These are phyloP conservation scores for Centruroides sculpturatus DNA, from an alignment of 1,140 invertebrate genomes.

Conservation along the genomic window DNA sequence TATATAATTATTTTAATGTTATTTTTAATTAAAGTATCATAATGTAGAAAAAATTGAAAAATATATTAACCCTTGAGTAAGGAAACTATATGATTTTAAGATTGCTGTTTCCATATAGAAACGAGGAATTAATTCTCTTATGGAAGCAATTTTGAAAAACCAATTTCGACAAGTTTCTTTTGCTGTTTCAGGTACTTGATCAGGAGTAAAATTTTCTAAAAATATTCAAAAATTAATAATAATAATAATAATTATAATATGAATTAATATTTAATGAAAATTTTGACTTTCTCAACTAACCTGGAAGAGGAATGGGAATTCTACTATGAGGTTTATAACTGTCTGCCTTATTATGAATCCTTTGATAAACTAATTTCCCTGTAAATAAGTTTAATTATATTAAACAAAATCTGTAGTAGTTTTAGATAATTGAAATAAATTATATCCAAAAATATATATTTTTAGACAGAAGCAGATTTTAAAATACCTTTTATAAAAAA, in stretches of 20 bases:
- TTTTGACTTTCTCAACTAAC: conserved; percentile 27
- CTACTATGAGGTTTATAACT: conserved; percentile 42
- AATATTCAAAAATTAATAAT: conserved; percentile 8
- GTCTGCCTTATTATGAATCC: conserved; percentile 63
- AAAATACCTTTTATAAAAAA: no score
- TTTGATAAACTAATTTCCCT: conserved; percentile 61
- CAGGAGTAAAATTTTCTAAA: conserved; percentile 35
- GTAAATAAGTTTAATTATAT: background rate
- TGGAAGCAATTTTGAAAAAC: conserved; percentile 98
- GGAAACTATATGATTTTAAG: conserved; percentile 77
- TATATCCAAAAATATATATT: no score
- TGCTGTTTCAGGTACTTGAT: conserved; percentile 68
- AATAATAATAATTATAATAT: background rate
- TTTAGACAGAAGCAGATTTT: no score
- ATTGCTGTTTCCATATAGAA: conserved; percentile 89
- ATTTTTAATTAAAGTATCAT: conserved; percentile 1
- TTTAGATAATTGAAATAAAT: no score
- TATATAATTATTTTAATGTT: conserved; percentile 21
- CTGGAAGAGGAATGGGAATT: conserved; percentile 40
- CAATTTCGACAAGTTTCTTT: conserved; percentile 96
- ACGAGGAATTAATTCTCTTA: conserved; percentile 79
- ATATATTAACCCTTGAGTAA: conserved; percentile 31
- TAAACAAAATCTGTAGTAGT: no score
- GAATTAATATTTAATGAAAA: background rate
- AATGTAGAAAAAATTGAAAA: conserved; percentile 9